Evolutionary conservation across 1,140 invertebrate genomes (phyloP), one percentile per base, ranked within the genome.

Genomic region (Luehdorfia chinensis): DNA sequence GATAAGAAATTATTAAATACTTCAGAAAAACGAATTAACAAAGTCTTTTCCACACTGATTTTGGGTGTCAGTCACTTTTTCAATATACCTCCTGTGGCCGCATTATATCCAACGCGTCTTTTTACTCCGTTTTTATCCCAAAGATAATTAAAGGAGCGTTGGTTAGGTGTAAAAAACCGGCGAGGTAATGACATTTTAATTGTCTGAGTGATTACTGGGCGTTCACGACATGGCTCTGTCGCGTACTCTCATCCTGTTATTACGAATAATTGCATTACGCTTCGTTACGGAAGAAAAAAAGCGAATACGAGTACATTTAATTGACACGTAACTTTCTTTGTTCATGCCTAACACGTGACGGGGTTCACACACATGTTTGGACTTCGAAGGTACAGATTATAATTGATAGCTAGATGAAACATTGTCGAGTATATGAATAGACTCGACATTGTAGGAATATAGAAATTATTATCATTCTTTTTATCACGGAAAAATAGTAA

Each of bases 251-350:
- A 75, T 84, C 78, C 80, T 84, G 78, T 76, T 77, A 84, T 84
- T 84, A 84, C 78, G 65, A 63, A 75, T 84, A 84, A 84, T 84
- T 84, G 78, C 73, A 84, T 83, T 83, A 84, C 71, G 76, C 63
- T 83, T 83, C 75, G 80, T 80, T 80, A 84, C 76, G 55, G 73
- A 65, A 64, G 72, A 67, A 80, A 80, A 78, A 80, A 76, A 70
- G 66, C 15, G 39, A 43, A 43, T 59, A 48, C 62, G 65, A 76
- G 68, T 70, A 61, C 50, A 65, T 79, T 75, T 84, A 84, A 84
- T 84, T 79, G 77, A 79, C 74, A 74, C 59, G 67, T 68, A 63
- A 63, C 66, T 78, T 72, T 83, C 70, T 81, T 81, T 81, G 79
- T 81, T 74, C 66, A 63, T 64, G 68, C 55, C 60, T 68, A 70